phyloP scores from a whole-genome alignment of 2,797 vertebrate genomes.

The Molothrus ater region DNA sequence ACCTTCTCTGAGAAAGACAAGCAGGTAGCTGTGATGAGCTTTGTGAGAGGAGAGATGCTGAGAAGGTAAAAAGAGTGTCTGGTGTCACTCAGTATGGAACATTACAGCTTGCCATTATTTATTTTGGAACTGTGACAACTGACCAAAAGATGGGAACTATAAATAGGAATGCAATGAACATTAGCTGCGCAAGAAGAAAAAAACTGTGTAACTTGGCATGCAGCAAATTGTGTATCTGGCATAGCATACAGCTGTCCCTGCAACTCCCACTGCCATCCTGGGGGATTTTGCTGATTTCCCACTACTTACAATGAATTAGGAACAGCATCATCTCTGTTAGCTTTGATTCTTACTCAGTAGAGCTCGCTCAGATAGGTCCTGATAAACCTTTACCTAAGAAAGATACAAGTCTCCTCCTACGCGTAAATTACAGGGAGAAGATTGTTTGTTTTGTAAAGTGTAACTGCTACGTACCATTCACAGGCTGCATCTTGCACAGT shows the following conservation, averaged over 20 bases:
- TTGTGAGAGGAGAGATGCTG: background rate
- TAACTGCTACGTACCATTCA: background rate
- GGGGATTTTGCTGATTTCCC: conserved; percentile 1
- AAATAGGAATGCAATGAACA: conserved; percentile 29
- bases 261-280: background rate
- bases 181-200: background rate
- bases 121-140: conserved; percentile 28
- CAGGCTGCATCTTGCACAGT: background rate
- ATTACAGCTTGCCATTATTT: background rate
- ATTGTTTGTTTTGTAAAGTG: conserved; percentile 36
- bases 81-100: background rate
- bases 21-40: background rate
- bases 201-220: background rate
- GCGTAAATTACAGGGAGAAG: background rate
- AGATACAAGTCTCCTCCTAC: conserved; percentile 15
- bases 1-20: background rate
- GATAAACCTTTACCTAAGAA: background rate
- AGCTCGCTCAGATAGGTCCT: background rate
- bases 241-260: background rate
- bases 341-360: background rate
- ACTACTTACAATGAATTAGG: background rate
- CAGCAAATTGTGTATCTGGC: background rate
- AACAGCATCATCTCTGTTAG: background rate
- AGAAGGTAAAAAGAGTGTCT: background rate
- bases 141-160: background rate